A percentile compares a stretch with the other conserved stretches of the same genome.
Evolutionary conservation across 2,888 invertebrate species (phyloP).

Genomic region (Lasioglossum villosulum): DNA sequence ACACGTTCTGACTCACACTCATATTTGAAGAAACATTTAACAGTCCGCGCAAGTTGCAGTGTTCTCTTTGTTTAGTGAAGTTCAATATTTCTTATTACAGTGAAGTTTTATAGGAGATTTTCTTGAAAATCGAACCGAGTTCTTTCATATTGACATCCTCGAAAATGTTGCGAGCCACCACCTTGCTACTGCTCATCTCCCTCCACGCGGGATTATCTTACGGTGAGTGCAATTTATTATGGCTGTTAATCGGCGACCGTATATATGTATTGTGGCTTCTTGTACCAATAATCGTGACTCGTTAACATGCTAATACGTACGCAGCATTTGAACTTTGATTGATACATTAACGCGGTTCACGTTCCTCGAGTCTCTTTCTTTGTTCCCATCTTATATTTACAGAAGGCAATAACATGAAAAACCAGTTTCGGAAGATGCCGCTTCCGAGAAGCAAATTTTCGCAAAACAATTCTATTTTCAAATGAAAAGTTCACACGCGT

Average conservation of each 20-base stretch:
- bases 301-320: not conserved
- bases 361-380: not conserved
- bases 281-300: not conserved
- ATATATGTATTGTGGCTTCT: no score
- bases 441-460: not conserved
- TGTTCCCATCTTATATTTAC: not conserved
- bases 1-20: conserved; percentile 46
- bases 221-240: conserved; percentile 46
- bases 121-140: not conserved
- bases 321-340: not conserved
- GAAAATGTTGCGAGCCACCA: conserved; percentile 48
- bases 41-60: conserved; percentile 23
- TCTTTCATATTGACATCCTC: not conserved
- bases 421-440: not conserved
- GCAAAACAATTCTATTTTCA: not conserved
- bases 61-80: not conserved
- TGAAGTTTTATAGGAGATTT: not conserved
- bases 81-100: not conserved
- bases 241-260: not conserved
- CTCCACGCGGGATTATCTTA: conserved; percentile 41
- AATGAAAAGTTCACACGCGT: not conserved
- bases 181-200: conserved; percentile 34
- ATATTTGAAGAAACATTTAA: conserved; percentile 2
- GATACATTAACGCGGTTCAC: not conserved
- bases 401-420: not conserved